phyloP scores from a whole-genome alignment of 2,888 invertebrate genomes.

The Mythimna impura region DNA sequence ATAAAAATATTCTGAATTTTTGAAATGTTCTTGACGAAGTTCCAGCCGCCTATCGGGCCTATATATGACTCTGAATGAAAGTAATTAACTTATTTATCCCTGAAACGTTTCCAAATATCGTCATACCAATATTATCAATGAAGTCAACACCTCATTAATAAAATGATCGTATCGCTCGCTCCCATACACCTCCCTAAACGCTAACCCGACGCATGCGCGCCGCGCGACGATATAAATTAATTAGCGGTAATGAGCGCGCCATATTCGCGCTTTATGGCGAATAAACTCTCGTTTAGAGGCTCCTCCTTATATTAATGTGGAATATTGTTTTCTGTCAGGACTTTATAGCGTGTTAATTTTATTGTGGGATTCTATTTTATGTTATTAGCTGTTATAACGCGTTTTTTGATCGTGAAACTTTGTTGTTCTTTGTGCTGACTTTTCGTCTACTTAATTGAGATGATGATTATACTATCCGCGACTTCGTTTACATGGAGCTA shows the following conservation, averaged over 20 bases:
- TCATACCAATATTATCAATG: conserved; percentile 19
- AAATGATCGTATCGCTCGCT: conserved; percentile 1
- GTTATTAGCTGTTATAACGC: conserved; percentile 30
- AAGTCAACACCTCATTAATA: conserved; percentile 22
- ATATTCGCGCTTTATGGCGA: conserved; percentile 56
- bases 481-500: too few relatives aligned
- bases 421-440: neutral
- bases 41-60: neutral
- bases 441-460: neutral
- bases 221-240: conserved; percentile 61
- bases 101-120: neutral
- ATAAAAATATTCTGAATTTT: too few relatives aligned
- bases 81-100: neutral
- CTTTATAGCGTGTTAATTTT: conserved; percentile 46
- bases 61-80: neutral
- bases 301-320: conserved; percentile 42
- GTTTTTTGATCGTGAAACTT: conserved; percentile 9
- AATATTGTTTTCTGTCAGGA: conserved; percentile 51
- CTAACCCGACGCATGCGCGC: conserved; percentile 50
- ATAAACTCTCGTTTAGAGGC: conserved; percentile 53
- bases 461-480: too few relatives aligned
- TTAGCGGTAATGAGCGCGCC: conserved; percentile 60
- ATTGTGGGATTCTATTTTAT: conserved; percentile 48
- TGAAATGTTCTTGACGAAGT: neutral
- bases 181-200: neutral